Evolutionary conservation across 2,797 vertebrate genomes (phyloP).

Genomic region (Mus spretus): DNA sequence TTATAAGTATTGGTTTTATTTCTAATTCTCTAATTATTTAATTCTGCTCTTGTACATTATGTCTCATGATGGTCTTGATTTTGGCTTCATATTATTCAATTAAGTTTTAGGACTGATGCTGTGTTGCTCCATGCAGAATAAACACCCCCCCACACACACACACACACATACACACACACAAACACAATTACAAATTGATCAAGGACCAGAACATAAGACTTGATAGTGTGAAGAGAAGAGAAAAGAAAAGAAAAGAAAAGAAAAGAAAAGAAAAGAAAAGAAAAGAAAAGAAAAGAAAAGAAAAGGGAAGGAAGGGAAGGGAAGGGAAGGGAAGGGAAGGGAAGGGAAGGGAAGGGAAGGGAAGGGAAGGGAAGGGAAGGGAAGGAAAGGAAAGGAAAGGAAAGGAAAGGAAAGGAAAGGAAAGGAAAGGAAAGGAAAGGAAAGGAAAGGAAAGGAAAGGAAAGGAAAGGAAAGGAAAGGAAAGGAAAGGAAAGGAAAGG

Average conservation of each 20-base stretch:
- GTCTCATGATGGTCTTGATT: background rate
- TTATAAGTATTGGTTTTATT: background rate
- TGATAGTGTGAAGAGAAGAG: background rate
- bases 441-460: too few species aligned
- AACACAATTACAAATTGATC: background rate
- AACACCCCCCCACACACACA: background rate
- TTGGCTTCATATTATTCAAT: background rate
- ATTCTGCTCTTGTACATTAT: background rate
- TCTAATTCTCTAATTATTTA: background rate
- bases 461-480: too few species aligned
- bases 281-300: accelerated
- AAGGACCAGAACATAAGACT: background rate
- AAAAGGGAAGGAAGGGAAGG: background rate
- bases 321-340: too few species aligned
- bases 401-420: accelerated
- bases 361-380: accelerated
- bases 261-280: too few species aligned
- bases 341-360: too few species aligned
- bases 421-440: background rate
- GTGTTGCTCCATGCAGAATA: background rate
- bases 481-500: background rate
- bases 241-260: background rate
- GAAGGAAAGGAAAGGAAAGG: background rate
- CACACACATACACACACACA: background rate
- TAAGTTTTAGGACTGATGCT: background rate